Percentiles rank a stretch among this genome's conserved stretches.
Evolutionary conservation across 37 sponge, comb jelly and placozoan genomes (phyloP).

Genomic region (Theonella swinhoei): DNA sequence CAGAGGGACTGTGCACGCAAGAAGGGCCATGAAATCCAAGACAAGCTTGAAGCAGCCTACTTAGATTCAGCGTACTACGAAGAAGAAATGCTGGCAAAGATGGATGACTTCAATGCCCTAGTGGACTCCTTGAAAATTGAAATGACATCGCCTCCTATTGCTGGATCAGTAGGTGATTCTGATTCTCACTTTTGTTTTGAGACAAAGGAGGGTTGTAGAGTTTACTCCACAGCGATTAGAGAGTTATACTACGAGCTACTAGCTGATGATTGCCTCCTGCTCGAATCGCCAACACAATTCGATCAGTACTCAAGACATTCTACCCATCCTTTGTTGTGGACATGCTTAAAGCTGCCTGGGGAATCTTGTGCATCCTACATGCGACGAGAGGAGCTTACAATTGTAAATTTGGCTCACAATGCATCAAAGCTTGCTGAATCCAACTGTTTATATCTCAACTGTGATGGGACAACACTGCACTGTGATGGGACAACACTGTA

Average conservation of each 20-base stretch:
- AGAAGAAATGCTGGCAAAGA: constrained; percentile 21
- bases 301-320: constrained; percentile 14
- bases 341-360: constrained; percentile 5
- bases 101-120: constrained; percentile 7
- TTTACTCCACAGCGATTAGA: constrained; percentile 10
- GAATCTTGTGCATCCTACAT: constrained; percentile 35
- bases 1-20: constrained; percentile 20
- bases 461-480: too few relatives aligned
- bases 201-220: background rate
- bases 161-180: constrained; percentile 4
- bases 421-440: background rate
- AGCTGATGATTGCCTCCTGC: constrained; percentile 9
- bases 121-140: background rate
- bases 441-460: constrained; percentile 10
- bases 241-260: constrained; percentile 13
- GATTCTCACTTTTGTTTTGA: too few relatives aligned
- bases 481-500: constrained; percentile 40
- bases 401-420: constrained; percentile 23
- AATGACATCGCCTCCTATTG: constrained; percentile 3
- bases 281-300: background rate
- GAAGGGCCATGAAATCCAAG: constrained; percentile 6
- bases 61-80: too few relatives aligned
- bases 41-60: too few relatives aligned
- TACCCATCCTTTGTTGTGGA: constrained; percentile 8
- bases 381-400: constrained; percentile 31